Percentiles rank a stretch among this genome's conserved stretches.
Conservation (phyloP, 2,888 invertebrate genomes). For the Agrenia bidenticulata region DNA sequence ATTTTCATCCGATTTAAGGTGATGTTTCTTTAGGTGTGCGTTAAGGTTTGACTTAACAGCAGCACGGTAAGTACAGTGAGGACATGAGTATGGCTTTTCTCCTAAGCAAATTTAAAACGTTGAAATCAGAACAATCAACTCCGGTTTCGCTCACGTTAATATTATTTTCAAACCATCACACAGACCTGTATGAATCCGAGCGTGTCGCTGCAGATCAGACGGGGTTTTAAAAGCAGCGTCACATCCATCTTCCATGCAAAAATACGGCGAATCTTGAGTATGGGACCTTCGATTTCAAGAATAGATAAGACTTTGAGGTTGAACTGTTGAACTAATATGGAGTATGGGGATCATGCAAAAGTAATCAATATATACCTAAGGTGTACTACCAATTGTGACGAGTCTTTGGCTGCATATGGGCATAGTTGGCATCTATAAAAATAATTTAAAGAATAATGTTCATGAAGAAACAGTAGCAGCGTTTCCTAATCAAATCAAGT, state of each 20-base stretch:
- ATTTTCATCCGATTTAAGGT: constrained; percentile 10
- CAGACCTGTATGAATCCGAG: constrained; percentile 57
- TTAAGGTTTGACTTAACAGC: constrained; percentile 55
- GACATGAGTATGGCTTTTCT: constrained; percentile 56
- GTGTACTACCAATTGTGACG: constrained; percentile 60
- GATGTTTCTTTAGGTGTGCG: constrained; percentile 35
- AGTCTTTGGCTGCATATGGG: constrained; percentile 58
- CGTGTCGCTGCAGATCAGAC: constrained; percentile 58
- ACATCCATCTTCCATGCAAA: constrained; percentile 56
- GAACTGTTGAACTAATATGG: too few relatives aligned
- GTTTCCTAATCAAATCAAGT: too few relatives aligned
- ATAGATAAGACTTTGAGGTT: too few relatives aligned
- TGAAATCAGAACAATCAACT: too few relatives aligned
- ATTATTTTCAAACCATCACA: too few relatives aligned
- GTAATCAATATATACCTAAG: too few relatives aligned
- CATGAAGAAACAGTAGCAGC: too few relatives aligned
- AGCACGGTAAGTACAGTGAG: constrained; percentile 55
- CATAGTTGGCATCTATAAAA: constrained; percentile 61
- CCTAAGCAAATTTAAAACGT: too few relatives aligned
- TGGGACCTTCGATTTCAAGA: constrained; percentile 57
- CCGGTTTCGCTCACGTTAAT: too few relatives aligned
- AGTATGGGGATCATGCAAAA: too few relatives aligned
- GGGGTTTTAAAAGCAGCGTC: constrained; percentile 58
- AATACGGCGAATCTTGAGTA: constrained; percentile 57
- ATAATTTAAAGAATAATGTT: too few relatives aligned